Evolutionary conservation across 2,797 vertebrate genomes (phyloP), one percentile per base, ranked within the genome.

Genomic region (Simalia tracyae): DNA sequence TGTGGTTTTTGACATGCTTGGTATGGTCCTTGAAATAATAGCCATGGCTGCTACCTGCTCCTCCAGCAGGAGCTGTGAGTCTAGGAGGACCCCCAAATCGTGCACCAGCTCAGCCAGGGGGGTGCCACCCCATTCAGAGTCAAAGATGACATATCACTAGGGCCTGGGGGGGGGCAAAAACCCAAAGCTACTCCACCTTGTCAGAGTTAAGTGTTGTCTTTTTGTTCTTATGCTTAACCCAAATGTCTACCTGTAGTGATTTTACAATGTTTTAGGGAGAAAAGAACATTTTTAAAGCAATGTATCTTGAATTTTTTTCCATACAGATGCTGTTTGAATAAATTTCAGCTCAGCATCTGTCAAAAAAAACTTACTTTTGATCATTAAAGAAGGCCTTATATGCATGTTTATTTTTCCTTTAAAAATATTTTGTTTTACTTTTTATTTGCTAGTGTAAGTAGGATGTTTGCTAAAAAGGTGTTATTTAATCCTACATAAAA

Each of bases 401-500:
- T 36, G 61, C n/a, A 46, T 63, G 92, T 15, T 85, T 59, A 4
- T 0, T 63, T 64, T 89, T 57, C 6, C 12, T 54, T 86, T 57
- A 57, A 54, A 9, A 14, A 46, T 42, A 61, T 61, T 93, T 26
- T 68, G 86, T 89, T 15, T n/a, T 1, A 94, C 22, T 72, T 11
- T 90, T 56, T 94, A 94, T 90, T 56, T 88, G 19, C 60, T 90
- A 59, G 6, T 17, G 1, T 85, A 59, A 91, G 56, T 93, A 22
- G 26, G 6, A 50, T 68, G 7, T 17, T 95, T 31, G 14, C 10
- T 81, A n/a, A 93, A n/a, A 93, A 76, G 36, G 17, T 28, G 11
- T 24, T 87, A n/a, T 56, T 31, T 88, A 22, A 19, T 24, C 3
- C 60, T 36, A 36, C 15, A 76, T 56, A n/a, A 89, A 92, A 89